Evolutionary conservation across 1,140 invertebrate genomes (phyloP), one percentile per base, ranked within the genome.

Genomic region (Hetaerina americana): DNA sequence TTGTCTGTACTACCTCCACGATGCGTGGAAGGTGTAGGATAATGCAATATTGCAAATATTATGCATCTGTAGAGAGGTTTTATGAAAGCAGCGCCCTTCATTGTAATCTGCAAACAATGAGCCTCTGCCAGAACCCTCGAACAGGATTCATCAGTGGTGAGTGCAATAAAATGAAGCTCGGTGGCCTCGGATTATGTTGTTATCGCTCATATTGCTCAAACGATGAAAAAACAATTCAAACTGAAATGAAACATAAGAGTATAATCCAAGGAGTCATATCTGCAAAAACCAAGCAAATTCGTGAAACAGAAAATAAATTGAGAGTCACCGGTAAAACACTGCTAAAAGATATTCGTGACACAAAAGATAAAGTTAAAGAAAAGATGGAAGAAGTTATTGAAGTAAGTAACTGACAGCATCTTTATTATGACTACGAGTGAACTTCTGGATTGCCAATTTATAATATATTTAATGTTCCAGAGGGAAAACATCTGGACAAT

Each of bases 401-500:
- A 80, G 85, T 86, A 81, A 72, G 73, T 71, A 25, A 1, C 57
- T 26, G 0, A n/a, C 22, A 25, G 5, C 24, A 1, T 12, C 28
- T 49, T 69, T 18, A 0, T 27, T 15, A 25, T 26, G 0, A 0
- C 2, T 68, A 6, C 2, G 24, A 3, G 28, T 70, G 28, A 67
- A 49, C 5, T 73, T 72, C 28, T 70, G 18, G 27, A 57, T 57
- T 5, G 15, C 1, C 40, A 1, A 57, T 57, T 22, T 3, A 6
- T 66, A 57, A 12, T 57, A 12, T 12, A 27, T 26, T 31, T 15
- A 10, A 49, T 73, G 74, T 76, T 74, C 86, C 80, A 89, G 86
- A 90, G 85, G 78, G 94, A 98, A 83, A 96, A 96, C 82, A 89
- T 97, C 72, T 91, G 92, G 80, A 98, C 96, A 0, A 85, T 98